These are phyloP conservation scores for Drosophila subsilvestris DNA, from an alignment of 2,888 invertebrate genomes.

Conservation along the genomic window DNA sequence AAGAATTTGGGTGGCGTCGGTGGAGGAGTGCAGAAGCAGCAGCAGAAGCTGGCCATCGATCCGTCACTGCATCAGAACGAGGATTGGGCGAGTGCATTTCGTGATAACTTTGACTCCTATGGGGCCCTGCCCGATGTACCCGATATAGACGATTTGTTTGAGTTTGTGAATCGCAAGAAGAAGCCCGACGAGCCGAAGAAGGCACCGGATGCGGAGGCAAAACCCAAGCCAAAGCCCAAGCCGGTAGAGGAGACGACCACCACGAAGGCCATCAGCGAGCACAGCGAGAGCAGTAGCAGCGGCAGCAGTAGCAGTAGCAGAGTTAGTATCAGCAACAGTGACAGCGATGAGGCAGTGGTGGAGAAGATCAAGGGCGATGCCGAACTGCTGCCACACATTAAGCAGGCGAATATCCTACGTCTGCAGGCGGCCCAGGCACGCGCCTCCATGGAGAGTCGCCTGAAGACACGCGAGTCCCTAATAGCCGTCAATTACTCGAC, in stretches of 20 bases:
- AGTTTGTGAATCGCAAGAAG: constrained; percentile 80
- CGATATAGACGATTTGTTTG: constrained; percentile 82
- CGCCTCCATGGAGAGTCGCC: constrained; percentile 36
- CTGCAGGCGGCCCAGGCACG: constrained; percentile 56
- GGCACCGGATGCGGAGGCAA: constrained; percentile 22
- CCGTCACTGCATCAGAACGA: constrained; percentile 79
- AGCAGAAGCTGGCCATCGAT: constrained; percentile 77
- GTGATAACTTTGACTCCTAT: constrained; percentile 82
- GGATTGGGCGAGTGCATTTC: constrained; percentile 82
- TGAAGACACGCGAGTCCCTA: constrained; percentile 67
- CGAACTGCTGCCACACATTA: constrained; percentile 76
- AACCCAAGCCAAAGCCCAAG: constrained; percentile 26
- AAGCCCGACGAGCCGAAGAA: constrained; percentile 46
- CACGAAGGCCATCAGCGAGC: constrained; percentile 22
- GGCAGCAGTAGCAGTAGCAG: constrained; percentile 37
- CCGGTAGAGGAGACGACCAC: constrained; percentile 39
- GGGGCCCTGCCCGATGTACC: constrained; percentile 83
- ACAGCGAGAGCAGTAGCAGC: constrained; percentile 29
- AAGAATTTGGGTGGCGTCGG: constrained; percentile 79
- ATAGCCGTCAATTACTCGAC: constrained; percentile 74
- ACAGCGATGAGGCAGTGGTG: constrained; percentile 64
- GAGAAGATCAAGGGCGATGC: constrained; percentile 83
- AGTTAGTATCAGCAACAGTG: constrained; percentile 19
- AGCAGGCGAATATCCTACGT: constrained; percentile 66
- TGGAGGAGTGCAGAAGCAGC: constrained; percentile 53